A percentile compares a stretch with the other conserved stretches of the same genome.
Conservation (phyloP, 37 sponge, comb jelly and placozoan genomes). For the Crambe crambe region DNA sequence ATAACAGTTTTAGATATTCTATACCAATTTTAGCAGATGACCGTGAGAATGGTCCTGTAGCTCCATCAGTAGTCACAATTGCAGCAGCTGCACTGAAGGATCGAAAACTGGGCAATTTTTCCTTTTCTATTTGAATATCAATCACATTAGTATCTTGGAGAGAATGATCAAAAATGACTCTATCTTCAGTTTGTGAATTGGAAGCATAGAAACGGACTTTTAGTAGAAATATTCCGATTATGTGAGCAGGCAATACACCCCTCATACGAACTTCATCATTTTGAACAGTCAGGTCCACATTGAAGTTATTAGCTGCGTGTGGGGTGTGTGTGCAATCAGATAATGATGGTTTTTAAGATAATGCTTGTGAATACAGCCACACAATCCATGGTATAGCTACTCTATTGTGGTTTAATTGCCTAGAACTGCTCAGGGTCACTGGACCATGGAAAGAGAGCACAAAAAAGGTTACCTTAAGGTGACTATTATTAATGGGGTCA, state of each 20-base stretch:
- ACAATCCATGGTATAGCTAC: too few species aligned
- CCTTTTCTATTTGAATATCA: not conserved
- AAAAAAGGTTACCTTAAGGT: too few species aligned
- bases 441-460: too few species aligned
- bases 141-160: slow-evolving; percentile 14
- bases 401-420: not conserved
- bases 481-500: too few species aligned
- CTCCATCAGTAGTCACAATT: not conserved
- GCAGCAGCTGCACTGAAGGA: slow-evolving; percentile 21
- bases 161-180: not conserved
- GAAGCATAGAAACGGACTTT: not conserved
- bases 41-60: not conserved
- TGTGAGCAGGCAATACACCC: slow-evolving; percentile 10
- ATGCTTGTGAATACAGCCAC: not conserved
- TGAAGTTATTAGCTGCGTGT: slow-evolving; percentile 20
- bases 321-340: not conserved
- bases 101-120: slow-evolving; percentile 16
- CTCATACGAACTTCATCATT: slow-evolving; percentile 3
- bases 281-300: not conserved
- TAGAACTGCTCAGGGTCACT: too few species aligned
- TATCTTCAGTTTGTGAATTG: not conserved
- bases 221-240: slow-evolving; percentile 4
- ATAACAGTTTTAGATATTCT: too few species aligned
- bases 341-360: not conserved
- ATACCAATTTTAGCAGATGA: slow-evolving; percentile 17